A percentile compares a stretch with the other conserved stretches of the same genome.
Evolutionary conservation across 1,140 invertebrate species (phyloP).

Genomic region (Nephila pilipes): DNA sequence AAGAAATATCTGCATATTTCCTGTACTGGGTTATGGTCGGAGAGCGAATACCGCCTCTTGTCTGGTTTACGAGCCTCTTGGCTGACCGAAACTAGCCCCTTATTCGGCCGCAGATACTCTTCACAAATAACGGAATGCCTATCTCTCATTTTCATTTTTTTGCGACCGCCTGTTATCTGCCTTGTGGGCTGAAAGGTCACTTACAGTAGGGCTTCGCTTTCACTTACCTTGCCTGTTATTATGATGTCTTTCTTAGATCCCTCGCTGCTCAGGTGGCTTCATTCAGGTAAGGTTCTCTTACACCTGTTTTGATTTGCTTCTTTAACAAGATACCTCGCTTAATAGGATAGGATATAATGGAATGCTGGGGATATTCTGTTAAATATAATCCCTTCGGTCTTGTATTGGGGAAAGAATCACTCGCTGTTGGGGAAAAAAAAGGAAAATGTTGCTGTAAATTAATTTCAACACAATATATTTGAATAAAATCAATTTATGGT

Average conservation of each 20-base stretch:
- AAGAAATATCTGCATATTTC: slow-evolving; percentile 77
- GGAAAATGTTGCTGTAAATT: no score
- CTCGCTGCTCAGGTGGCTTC: slow-evolving; percentile 18
- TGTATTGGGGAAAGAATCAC: no score
- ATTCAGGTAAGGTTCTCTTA: slow-evolving; percentile 42
- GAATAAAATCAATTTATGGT: no score
- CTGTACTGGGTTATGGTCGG: slow-evolving; percentile 73
- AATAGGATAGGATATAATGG: not conserved
- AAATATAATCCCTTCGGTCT: not conserved
- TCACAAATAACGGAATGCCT: slow-evolving; percentile 75
- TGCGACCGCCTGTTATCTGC: slow-evolving; percentile 64
- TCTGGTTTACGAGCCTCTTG: slow-evolving; percentile 67
- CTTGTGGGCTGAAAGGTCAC: slow-evolving; percentile 70
- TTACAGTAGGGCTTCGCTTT: slow-evolving; percentile 52
- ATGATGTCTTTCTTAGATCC: slow-evolving; percentile 35
- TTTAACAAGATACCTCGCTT: not conserved
- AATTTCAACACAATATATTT: no score
- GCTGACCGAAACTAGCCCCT: slow-evolving; percentile 74
- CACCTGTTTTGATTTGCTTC: not conserved
- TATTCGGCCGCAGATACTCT: slow-evolving; percentile 75
- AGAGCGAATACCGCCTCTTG: slow-evolving; percentile 69
- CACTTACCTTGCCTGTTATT: slow-evolving; percentile 58
- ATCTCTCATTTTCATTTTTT: slow-evolving; percentile 73
- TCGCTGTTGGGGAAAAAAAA: no score
- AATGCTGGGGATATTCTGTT: not conserved